Conservation (phyloP, 2,113 vertebrate species). For the Tonatia bakeri region DNA sequence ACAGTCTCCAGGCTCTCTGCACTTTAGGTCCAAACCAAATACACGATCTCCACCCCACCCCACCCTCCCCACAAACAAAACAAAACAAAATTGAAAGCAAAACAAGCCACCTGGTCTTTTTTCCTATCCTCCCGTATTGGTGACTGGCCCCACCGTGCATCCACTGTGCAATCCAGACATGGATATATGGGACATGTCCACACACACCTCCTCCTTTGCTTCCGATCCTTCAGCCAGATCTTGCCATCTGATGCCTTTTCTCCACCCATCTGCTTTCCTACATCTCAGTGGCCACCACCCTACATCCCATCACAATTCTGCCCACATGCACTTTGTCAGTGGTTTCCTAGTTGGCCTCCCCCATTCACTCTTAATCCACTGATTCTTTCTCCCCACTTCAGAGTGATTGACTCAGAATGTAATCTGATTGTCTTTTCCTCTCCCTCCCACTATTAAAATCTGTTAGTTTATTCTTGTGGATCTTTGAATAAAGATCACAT, state of each 20-base stretch:
- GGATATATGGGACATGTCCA: accelerated
- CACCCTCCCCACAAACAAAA: neutral
- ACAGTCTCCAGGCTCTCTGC: neutral
- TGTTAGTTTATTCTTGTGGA: neutral
- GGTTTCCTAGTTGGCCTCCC: neutral
- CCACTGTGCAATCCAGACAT: neutral
- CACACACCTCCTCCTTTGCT: neutral
- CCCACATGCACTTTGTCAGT: neutral
- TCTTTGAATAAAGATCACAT: neutral
- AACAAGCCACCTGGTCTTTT: neutral
- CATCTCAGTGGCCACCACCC: neutral
- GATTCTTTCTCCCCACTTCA: neutral
- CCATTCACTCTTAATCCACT: neutral
- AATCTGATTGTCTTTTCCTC: neutral
- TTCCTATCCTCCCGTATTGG: neutral
- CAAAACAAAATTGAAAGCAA: neutral
- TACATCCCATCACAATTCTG: neutral
- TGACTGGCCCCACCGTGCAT: accelerated
- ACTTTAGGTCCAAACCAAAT: neutral
- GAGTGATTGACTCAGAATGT: neutral
- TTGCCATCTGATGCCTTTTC: neutral
- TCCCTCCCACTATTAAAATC: neutral
- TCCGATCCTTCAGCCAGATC: neutral
- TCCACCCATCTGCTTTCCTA: neutral
- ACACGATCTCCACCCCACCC: neutral